Conservation (phyloP, 2,797 vertebrate genomes). For the Falco columbarius region DNA sequence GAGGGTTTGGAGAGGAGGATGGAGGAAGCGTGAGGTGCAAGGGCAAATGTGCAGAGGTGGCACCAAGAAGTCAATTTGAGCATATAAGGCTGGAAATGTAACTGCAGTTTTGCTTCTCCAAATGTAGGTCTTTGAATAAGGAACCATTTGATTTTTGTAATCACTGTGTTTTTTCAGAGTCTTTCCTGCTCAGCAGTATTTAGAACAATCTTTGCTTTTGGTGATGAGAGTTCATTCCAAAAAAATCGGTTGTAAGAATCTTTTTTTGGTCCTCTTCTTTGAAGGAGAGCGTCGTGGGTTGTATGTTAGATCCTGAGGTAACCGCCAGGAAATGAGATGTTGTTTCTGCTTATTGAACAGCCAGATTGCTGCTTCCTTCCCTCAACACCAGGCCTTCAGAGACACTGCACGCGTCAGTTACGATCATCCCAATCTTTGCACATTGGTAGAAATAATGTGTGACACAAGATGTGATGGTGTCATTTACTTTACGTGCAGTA, state of each 20-base stretch:
- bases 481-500: neutral
- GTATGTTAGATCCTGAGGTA: neutral
- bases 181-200: neutral
- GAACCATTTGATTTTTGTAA: neutral
- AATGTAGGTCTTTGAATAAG: neutral
- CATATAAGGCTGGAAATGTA: neutral
- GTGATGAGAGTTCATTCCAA: neutral
- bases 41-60: neutral
- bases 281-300: neutral
- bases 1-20: neutral
- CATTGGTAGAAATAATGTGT: neutral
- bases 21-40: neutral
- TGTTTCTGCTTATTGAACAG: neutral
- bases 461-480: neutral
- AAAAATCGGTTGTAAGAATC: neutral
- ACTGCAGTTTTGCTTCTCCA: neutral
- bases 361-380: neutral
- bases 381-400: neutral
- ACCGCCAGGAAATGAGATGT: neutral
- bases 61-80: neutral
- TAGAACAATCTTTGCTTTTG: neutral
- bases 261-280: neutral
- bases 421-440: neutral
- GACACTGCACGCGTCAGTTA: neutral
- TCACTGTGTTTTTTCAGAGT: neutral